phyloP scores from a whole-genome alignment of 2,888 invertebrate species.

The Cinara cedri region DNA sequence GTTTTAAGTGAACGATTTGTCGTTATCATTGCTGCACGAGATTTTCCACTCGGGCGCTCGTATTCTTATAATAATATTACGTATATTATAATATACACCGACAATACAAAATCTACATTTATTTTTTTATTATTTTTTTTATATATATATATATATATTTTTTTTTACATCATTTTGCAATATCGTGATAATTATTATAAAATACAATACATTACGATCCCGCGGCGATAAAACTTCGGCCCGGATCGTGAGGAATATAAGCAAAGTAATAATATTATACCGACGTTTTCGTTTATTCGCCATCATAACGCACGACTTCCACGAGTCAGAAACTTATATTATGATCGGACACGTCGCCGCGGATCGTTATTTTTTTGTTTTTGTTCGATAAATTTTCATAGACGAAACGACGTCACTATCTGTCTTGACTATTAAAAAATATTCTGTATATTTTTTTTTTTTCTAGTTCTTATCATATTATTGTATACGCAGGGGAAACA shows the following conservation, averaged over 20 bases:
- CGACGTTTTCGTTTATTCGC: too few species aligned
- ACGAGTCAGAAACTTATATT: background rate
- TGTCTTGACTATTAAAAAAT: too few species aligned
- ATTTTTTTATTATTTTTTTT: too few species aligned
- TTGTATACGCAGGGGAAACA: too few species aligned
- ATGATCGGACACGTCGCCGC: background rate
- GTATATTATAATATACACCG: too few species aligned
- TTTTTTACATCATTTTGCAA: background rate
- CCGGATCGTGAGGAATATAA: background rate
- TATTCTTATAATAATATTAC: too few species aligned
- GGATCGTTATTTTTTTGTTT: background rate
- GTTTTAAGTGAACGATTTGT: conserved; percentile 13
- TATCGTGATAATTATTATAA: background rate
- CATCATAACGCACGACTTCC: background rate
- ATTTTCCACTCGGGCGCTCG: conserved; percentile 15
- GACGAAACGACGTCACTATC: background rate
- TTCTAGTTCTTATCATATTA: too few species aligned
- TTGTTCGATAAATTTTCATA: background rate
- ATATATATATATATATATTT: too few species aligned
- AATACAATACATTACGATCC: background rate
- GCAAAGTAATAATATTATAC: conserved; percentile 1
- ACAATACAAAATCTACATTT: background rate
- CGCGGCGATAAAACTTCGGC: conserved; percentile 16
- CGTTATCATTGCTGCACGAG: background rate
- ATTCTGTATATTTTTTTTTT: too few species aligned